These are phyloP conservation scores for Camptogramma bilineatum DNA, from an alignment of 2,888 invertebrate species.

Conservation along the genomic window DNA sequence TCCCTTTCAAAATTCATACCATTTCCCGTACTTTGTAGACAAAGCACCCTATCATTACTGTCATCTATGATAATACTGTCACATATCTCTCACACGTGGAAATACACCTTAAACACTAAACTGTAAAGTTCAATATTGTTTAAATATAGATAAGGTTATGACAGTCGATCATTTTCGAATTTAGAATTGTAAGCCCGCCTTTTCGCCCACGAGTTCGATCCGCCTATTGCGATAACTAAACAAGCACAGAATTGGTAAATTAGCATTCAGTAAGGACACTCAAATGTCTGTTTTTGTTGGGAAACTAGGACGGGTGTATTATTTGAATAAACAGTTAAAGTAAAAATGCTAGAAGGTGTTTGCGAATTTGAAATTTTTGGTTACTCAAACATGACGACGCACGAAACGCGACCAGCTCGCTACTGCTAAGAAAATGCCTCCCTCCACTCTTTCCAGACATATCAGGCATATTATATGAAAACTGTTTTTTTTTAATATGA, in stretches of 20 bases:
- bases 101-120: slow-evolving; percentile 26
- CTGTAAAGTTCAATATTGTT: slow-evolving; percentile 20
- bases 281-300: background rate
- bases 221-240: slow-evolving; percentile 29
- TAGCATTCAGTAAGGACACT: slow-evolving; percentile 1
- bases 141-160: slow-evolving; percentile 47
- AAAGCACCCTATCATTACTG: slow-evolving; percentile 16
- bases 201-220: slow-evolving; percentile 35
- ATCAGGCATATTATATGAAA: too few relatives aligned
- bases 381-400: too few relatives aligned
- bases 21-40: slow-evolving; percentile 8
- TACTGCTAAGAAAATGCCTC: too few relatives aligned
- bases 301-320: background rate
- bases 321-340: background rate
- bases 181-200: slow-evolving; percentile 38
- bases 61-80: slow-evolving; percentile 7
- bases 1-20: slow-evolving; percentile 1
- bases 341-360: too few relatives aligned
- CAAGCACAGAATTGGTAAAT: background rate
- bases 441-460: too few relatives aligned
- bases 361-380: too few relatives aligned
- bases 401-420: too few relatives aligned
- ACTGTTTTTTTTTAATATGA: too few relatives aligned
- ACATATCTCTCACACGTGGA: background rate
- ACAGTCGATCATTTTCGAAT: slow-evolving; percentile 65